These are phyloP conservation scores for Spatulosminthurus flaviceps DNA, from an alignment of 2,888 invertebrate species.

Conservation along the genomic window DNA sequence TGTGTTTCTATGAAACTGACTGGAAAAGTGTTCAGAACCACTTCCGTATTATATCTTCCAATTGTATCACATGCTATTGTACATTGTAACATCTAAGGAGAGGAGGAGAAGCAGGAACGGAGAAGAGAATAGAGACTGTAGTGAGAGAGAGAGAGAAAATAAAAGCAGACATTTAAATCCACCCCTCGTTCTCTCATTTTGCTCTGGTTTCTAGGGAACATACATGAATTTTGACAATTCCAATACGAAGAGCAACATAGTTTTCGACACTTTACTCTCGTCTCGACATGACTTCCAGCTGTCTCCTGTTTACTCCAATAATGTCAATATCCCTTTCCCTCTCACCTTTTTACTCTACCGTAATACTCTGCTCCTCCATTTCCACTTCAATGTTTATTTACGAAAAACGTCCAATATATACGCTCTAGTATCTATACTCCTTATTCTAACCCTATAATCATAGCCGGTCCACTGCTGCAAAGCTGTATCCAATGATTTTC, in stretches of 20 bases:
- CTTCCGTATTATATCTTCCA: background rate
- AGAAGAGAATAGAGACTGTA: background rate
- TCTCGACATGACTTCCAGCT: constrained; percentile 45
- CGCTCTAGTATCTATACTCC: no score
- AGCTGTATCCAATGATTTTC: no score
- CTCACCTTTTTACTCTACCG: constrained; percentile 2
- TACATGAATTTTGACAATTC: constrained; percentile 23
- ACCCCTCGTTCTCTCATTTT: background rate
- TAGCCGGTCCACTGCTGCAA: no score
- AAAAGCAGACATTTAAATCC: constrained; percentile 37
- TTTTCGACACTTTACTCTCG: constrained; percentile 21
- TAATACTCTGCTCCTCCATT: background rate
- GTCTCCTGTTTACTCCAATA: constrained; percentile 32
- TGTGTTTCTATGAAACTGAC: background rate
- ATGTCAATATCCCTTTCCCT: constrained; percentile 14
- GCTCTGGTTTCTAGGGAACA: background rate
- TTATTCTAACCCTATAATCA: no score
- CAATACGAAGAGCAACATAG: constrained; percentile 20
- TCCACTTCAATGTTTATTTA: no score
- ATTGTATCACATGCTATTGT: no score
- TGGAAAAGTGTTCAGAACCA: background rate
- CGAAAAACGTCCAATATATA: no score
- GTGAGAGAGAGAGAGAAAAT: constrained; percentile 16
- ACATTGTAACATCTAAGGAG: background rate
- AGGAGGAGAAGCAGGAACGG: background rate